Evolutionary conservation across 2,113 vertebrate species (phyloP).

Genomic region (Rhabdomys dilectus): DNA sequence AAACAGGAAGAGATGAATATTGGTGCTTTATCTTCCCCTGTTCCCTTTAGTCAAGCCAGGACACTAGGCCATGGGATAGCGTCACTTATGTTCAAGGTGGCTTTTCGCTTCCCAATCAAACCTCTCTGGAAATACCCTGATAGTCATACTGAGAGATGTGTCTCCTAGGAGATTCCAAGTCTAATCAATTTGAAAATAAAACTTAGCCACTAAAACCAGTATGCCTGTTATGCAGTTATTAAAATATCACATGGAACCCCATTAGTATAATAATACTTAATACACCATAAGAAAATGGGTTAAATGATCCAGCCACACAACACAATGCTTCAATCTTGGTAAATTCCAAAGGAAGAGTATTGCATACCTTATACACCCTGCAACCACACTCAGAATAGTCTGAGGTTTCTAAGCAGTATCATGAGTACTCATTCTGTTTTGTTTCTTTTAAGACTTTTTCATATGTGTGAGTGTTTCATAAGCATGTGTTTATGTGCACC

Average conservation of each 20-base stretch:
- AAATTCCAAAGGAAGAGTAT: not conserved
- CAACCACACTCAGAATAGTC: conserved; percentile 50
- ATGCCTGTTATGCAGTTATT: not conserved
- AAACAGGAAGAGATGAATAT: too few relatives aligned
- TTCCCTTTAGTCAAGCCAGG: not conserved
- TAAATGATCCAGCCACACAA: not conserved
- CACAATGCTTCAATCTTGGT: not conserved
- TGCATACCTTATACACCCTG: not conserved
- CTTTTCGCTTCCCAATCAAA: not conserved
- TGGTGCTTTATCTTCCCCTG: not conserved
- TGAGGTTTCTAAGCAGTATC: conserved; percentile 37
- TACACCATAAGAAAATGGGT: not conserved
- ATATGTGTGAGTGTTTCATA: not conserved
- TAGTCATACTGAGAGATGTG: not conserved
- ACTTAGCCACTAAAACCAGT: not conserved
- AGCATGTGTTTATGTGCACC: not conserved
- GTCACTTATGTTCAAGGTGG: not conserved
- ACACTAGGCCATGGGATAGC: not conserved
- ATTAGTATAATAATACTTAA: not conserved
- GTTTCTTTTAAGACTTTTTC: not conserved
- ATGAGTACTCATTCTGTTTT: not conserved
- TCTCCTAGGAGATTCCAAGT: not conserved
- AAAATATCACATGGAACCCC: not conserved
- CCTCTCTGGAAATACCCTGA: not conserved
- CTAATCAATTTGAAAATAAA: not conserved